phyloP scores from a whole-genome alignment of 2,113 vertebrate genomes.

The Osmerus mordax region DNA sequence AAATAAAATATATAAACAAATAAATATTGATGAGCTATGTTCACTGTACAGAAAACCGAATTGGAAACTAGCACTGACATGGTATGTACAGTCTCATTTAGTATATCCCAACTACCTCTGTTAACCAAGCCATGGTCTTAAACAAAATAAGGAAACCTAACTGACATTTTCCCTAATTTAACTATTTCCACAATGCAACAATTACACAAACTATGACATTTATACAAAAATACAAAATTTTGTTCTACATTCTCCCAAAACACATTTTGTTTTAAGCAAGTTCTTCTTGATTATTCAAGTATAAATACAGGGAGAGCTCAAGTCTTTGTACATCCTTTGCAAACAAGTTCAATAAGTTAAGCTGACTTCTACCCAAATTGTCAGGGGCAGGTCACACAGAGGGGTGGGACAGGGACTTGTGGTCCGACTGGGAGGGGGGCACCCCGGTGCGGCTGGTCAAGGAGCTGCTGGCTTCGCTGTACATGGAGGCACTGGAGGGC shows the following conservation, averaged over 20 bases:
- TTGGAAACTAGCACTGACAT: no score
- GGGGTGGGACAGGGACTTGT: slow-evolving; percentile 81
- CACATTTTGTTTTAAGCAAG: background rate
- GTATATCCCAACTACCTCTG: no score
- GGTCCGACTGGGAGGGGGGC: slow-evolving; percentile 73
- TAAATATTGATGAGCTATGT: no score
- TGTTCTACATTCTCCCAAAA: background rate
- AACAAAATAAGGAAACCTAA: no score
- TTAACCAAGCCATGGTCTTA: no score
- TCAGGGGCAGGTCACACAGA: slow-evolving; percentile 67
- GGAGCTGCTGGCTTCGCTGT: slow-evolving; percentile 69
- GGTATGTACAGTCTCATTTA: no score
- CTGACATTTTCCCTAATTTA: no score
- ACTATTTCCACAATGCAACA: background rate
- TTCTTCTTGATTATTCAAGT: background rate
- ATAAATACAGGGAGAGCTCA: background rate
- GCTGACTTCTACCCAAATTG: background rate
- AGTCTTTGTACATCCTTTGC: background rate
- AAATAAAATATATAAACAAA: no score
- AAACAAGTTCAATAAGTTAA: slow-evolving; percentile 15
- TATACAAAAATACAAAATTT: background rate
- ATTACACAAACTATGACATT: background rate
- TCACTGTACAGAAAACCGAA: no score
- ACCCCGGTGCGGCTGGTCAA: slow-evolving; percentile 69
- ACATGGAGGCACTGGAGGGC: slow-evolving; percentile 53